Conservation (phyloP, 2,888 invertebrate species). For the Tiphia femorata region DNA sequence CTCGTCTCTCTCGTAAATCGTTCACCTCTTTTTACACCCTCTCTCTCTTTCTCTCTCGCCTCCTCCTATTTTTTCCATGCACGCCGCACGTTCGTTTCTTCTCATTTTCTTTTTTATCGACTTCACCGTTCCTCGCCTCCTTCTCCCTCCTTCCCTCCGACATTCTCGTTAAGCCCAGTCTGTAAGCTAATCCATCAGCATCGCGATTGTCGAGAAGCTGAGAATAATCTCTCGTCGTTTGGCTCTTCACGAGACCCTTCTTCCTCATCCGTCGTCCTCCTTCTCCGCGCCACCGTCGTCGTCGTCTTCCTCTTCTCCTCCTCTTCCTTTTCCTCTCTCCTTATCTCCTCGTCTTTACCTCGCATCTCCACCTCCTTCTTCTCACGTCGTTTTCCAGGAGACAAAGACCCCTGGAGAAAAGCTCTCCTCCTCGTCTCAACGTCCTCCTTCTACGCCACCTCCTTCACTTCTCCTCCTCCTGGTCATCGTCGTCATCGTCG, state of each 20-base stretch:
- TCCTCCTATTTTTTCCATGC: too few relatives aligned
- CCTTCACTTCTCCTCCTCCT: not conserved
- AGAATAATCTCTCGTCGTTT: constrained; percentile 44
- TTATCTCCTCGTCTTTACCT: not conserved
- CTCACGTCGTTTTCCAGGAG: constrained; percentile 1
- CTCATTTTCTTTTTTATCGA: too few relatives aligned
- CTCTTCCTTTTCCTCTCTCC: not conserved
- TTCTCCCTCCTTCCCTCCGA: not conserved
- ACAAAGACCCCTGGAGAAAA: constrained; percentile 20
- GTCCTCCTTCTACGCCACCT: not conserved
- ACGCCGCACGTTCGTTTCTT: too few relatives aligned
- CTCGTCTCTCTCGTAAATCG: too few relatives aligned
- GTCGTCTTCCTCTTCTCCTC: too few relatives aligned
- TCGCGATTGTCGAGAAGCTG: constrained; percentile 40
- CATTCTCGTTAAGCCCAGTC: constrained; percentile 27
- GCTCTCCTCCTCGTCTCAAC: not conserved
- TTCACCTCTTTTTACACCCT: too few relatives aligned
- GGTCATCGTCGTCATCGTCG: not conserved
- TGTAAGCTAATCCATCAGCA: constrained; percentile 37
- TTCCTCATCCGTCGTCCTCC: constrained; percentile 1
- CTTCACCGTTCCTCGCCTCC: too few relatives aligned
- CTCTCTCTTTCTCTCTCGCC: not conserved
- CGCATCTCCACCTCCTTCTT: not conserved
- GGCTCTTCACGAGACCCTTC: constrained; percentile 30
- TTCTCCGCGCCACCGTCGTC: too few relatives aligned